Conservation (phyloP, 2,113 vertebrate genomes). For the Pogonocichla stellata region DNA sequence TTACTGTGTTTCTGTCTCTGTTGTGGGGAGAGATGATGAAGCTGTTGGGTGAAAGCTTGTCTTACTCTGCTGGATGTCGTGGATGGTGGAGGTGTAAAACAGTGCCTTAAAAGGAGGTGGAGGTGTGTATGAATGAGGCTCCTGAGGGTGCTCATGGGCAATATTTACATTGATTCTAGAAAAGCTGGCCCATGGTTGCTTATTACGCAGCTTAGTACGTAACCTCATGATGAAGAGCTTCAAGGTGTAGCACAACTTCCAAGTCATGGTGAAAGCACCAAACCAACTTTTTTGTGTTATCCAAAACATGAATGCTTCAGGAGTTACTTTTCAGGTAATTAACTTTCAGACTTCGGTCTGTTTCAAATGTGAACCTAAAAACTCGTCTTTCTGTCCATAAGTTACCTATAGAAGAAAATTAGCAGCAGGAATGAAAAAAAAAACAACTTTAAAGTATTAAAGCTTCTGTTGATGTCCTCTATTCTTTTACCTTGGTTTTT, state of each 20-base stretch:
- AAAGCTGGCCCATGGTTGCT: neutral
- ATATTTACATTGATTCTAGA: neutral
- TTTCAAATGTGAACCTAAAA: neutral
- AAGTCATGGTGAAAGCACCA: neutral
- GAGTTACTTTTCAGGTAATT: neutral
- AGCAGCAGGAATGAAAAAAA: neutral
- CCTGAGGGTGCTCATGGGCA: neutral
- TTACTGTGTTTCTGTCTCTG: neutral
- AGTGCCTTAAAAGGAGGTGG: neutral
- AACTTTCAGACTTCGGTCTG: neutral
- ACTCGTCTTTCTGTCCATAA: neutral
- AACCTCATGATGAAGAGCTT: neutral
- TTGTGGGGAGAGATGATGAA: neutral
- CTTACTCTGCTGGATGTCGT: neutral
- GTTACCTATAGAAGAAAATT: neutral
- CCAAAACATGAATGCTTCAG: neutral
- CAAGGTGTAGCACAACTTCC: neutral
- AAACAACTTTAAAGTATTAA: neutral
- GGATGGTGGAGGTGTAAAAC: neutral
- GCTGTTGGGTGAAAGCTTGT: neutral
- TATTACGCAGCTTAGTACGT: neutral
- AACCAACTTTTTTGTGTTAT: neutral
- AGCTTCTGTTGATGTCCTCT: neutral
- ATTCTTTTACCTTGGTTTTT: neutral
- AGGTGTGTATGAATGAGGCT: neutral